Evolutionary conservation across 2,797 vertebrate genomes (phyloP), one percentile per base, ranked within the genome.

Genomic region (Triplophysa bombifrons): DNA sequence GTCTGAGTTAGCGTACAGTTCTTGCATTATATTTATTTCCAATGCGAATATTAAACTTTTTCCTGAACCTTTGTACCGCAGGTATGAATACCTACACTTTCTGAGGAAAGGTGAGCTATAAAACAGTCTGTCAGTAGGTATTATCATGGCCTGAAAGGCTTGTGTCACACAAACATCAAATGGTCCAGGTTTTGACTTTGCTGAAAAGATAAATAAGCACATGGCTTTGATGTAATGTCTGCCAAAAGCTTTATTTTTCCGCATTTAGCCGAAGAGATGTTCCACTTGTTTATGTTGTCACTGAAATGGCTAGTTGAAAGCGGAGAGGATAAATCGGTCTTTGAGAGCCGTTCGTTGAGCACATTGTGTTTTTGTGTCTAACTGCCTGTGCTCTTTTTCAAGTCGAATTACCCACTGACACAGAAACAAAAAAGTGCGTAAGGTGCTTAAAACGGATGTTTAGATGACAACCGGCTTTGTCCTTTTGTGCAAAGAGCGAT

Each of bases 301-400:
- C 3, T 34, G 19, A 65, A 65, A 63, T 65, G 30, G 30, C 50
- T 65, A 44, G 74, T 27, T 73, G 19, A 63, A 10, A 30, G 25
- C 6, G 7, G 22, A 46, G 48, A 25, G 38, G 55, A 55, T 56
- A 3, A 41, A 11, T 19, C 0, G 10, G 10, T 58, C 51, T 76
- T 76, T 76, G n/a, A 44, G 64, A 0, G 1, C 14, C n/a, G 0
- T 68, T 67, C 20, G 56, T 20, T 16, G 27, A 76, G 51, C 63
- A 66, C 38, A 30, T 12, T 60, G 53, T 69, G 65, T 46, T 48
- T 76, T 69, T 69, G 65, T 77, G 75, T 77, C 3, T 11, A 30
- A 65, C 65, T 60, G 22, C 22, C 41, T 46, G 48, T 69, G 17
- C 53, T n/a, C 2, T 3, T 67, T 46, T 64, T 76, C 6, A 67